Evolutionary conservation across 2,888 invertebrate genomes (phyloP), one percentile per base, ranked within the genome.

Genomic region (Drosophila robusta): DNA sequence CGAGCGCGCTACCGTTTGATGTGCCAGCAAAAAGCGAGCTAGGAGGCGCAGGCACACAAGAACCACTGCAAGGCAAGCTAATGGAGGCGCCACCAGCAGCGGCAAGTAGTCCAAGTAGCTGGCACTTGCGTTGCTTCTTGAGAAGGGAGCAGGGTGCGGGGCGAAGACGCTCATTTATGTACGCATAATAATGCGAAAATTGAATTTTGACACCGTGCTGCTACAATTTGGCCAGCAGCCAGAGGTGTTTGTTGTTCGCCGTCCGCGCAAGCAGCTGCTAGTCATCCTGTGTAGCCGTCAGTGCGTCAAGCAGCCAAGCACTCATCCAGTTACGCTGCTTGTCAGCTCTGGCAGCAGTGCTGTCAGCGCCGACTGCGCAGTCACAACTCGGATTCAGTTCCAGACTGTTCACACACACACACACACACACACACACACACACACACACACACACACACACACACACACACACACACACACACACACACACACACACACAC

Each of bases 171-270:
- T 57, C 61, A 71, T 75, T 78, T 66, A 71, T 78, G 68, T 62
- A 68, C 80, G 65, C 70, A 81, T 69, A 70, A 75, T 74, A 78
- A 81, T 80, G 81, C 68, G 75, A 68, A 89, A 89, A 90, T 89
- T 89, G 75, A 90, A 89, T 89, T 89, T 82, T 82, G 85, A 87
- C 82, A 84, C 78, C 60, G 86, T 68, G 57, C 61, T 75, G 70
- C 51, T 42, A 57, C 56, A 70, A 50, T 75, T 70, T 72, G 75
- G 50, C 50, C 16, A 41, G 32, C 46, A 42, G 67, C 52, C 69
- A 44, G 58, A 61, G 61, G 61, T 61, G 56, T 56, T 55, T 16
- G 45, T 18, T 26, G 34, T 14, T 1, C 12, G 9, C 39, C 16
- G 1, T 26, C 4, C 42, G 12, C 34, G 4, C 8, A 3, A 9